These are phyloP conservation scores for Oriolus oriolus DNA, from an alignment of 2,113 vertebrate genomes.

Conservation along the genomic window DNA sequence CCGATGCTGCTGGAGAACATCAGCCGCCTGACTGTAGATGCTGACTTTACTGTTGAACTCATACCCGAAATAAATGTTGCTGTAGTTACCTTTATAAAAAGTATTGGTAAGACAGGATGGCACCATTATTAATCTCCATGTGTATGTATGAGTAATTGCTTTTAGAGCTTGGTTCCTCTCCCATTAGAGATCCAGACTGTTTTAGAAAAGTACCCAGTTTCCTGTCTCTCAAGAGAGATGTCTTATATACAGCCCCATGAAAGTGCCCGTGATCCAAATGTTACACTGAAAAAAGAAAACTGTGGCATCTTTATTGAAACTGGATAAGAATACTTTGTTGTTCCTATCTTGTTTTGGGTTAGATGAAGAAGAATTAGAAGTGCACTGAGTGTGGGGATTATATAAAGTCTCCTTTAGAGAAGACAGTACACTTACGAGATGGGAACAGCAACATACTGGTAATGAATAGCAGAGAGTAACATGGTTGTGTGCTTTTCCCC, in stretches of 20 bases:
- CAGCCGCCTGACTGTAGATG: neutral
- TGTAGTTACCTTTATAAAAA: constrained; percentile 72
- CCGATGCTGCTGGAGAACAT: constrained; percentile 79
- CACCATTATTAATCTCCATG: neutral
- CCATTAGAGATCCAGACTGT: neutral
- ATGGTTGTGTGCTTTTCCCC: neutral
- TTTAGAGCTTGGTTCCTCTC: neutral
- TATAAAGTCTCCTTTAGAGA: neutral
- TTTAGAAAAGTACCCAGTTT: neutral
- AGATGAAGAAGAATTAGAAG: neutral
- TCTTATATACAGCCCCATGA: neutral
- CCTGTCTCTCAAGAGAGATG: neutral
- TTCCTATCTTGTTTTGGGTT: neutral
- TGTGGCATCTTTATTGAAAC: neutral
- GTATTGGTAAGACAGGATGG: constrained; percentile 68
- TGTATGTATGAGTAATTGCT: neutral
- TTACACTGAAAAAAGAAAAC: neutral
- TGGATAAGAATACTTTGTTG: neutral
- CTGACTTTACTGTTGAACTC: constrained; percentile 75
- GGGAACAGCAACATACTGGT: neutral
- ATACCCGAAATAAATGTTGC: constrained; percentile 72
- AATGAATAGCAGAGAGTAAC: neutral
- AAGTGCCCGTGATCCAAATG: neutral
- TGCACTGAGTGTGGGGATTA: neutral
- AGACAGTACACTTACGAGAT: neutral